Evolutionary conservation across 2,113 vertebrate species (phyloP), one percentile per base, ranked within the genome.

Genomic region (Dunckerocampus dactyliophorus): DNA sequence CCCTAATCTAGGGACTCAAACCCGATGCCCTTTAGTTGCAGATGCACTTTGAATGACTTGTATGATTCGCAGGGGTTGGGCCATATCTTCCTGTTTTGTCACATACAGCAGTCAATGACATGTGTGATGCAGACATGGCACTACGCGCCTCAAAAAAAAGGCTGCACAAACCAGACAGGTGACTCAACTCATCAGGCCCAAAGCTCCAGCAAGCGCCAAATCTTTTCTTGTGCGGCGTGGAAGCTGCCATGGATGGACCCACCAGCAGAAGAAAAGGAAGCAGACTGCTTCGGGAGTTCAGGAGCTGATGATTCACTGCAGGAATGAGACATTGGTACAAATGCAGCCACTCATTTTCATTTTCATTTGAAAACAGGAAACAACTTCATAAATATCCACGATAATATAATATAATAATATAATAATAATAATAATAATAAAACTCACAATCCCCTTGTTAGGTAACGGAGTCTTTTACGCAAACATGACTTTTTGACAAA

Each of bases 331-430:
- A 20, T 6, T 17, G 17, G 17, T 19, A 39, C 37, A 56, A 56
- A 39, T 56, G 34, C 39, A 11, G 6, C 7, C n/a, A n/a, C n/a
- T n/a, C n/a, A n/a, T n/a, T n/a, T n/a, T n/a, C n/a, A n/a, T 55
- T 55, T 55, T 39, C 53, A 20, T n/a, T 10, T 17, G 16, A 39
- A 56, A 56, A 56, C 53, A 56, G 53, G 34, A 56, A 39, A 56
- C 14, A 20, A 34, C 52, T 54, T 54, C 15, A 28, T 24, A 16
- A 17, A 52, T 16, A 15, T 16, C 22, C 28, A 54, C 8, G n/a
- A n/a, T n/a, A n/a, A n/a, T n/a, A n/a, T n/a, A n/a, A n/a, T n/a
- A n/a, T n/a, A n/a, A 28, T 37, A 17, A 55, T 17, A 19, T n/a
- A n/a, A n/a, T n/a, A n/a, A n/a, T n/a, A n/a, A n/a, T n/a, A n/a